Evolutionary conservation across 2,113 vertebrate genomes (phyloP).

Genomic region (Vulpes vulpes): DNA sequence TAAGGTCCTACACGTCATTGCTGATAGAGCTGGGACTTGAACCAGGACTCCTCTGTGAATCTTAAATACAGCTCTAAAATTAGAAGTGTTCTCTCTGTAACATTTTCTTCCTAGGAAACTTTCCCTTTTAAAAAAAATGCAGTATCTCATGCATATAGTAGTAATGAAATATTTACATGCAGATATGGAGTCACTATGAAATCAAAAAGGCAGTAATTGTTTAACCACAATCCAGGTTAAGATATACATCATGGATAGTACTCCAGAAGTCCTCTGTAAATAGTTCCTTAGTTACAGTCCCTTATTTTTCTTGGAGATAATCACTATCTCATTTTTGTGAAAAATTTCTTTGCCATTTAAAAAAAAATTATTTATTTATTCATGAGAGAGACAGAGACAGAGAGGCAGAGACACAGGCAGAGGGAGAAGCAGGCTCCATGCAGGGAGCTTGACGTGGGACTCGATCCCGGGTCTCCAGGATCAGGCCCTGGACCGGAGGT

Average conservation of each 20-base stretch:
- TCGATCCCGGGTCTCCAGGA: too few species aligned
- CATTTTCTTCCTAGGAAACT: slow-evolving; percentile 16
- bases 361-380: background rate
- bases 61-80: slow-evolving; percentile 11
- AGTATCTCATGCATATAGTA: background rate
- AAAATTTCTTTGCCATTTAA: background rate
- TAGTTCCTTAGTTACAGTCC: background rate
- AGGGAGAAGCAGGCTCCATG: too few species aligned
- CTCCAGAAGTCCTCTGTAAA: background rate
- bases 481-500: too few species aligned
- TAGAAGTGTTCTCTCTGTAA: background rate
- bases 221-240: background rate
- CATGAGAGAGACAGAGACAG: too few species aligned
- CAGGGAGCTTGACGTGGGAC: too few species aligned
- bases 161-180: background rate
- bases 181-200: background rate
- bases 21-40: slow-evolving; percentile 2
- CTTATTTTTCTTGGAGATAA: background rate
- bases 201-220: background rate
- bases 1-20: background rate
- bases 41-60: background rate
- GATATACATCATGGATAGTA: background rate
- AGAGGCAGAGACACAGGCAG: too few species aligned
- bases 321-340: background rate
- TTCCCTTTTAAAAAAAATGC: background rate